These are phyloP conservation scores for Melikaiella ostensackeni DNA, from an alignment of 2,888 invertebrate genomes.

Conservation along the genomic window DNA sequence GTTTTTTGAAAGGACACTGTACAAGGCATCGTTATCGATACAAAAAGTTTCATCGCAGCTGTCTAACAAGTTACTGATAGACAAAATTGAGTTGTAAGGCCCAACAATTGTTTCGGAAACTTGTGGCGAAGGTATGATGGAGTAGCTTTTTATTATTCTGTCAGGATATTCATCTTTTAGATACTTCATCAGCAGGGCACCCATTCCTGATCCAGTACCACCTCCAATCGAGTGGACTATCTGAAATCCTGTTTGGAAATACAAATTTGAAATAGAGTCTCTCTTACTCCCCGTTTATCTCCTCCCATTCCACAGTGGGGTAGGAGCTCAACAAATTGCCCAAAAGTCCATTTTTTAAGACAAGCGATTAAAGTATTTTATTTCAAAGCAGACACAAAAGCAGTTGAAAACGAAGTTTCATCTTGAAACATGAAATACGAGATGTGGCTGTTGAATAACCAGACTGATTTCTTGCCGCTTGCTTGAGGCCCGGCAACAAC, in stretches of 20 bases:
- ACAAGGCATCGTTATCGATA: slow-evolving; percentile 95
- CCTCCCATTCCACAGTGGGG: too few species aligned
- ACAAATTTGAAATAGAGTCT: too few species aligned
- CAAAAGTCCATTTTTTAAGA: too few species aligned
- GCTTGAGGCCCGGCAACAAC: too few species aligned
- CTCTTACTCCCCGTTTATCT: too few species aligned
- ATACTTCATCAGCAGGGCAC: slow-evolving; percentile 84
- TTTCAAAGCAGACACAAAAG: too few species aligned
- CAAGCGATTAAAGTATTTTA: too few species aligned
- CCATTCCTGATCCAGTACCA: slow-evolving; percentile 89
- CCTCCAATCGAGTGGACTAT: slow-evolving; percentile 90
- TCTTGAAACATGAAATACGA: too few species aligned
- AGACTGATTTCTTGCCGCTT: too few species aligned
- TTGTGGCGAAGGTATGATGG: slow-evolving; percentile 89
- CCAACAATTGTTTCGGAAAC: slow-evolving; percentile 96
- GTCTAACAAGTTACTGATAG: slow-evolving; percentile 93
- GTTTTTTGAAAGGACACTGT: slow-evolving; percentile 95
- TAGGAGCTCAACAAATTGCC: too few species aligned
- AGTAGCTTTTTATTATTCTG: slow-evolving; percentile 86
- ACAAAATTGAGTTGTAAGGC: slow-evolving; percentile 95
- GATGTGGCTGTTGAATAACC: too few species aligned
- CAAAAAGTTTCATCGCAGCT: slow-evolving; percentile 93
- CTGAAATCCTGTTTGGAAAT: slow-evolving; percentile 79
- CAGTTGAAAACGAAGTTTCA: too few species aligned
- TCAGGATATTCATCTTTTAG: slow-evolving; percentile 86